Percentiles rank a stretch among this genome's conserved stretches.
Conservation (phyloP, 2,888 invertebrate genomes). For the Argynnis bischoffii region DNA sequence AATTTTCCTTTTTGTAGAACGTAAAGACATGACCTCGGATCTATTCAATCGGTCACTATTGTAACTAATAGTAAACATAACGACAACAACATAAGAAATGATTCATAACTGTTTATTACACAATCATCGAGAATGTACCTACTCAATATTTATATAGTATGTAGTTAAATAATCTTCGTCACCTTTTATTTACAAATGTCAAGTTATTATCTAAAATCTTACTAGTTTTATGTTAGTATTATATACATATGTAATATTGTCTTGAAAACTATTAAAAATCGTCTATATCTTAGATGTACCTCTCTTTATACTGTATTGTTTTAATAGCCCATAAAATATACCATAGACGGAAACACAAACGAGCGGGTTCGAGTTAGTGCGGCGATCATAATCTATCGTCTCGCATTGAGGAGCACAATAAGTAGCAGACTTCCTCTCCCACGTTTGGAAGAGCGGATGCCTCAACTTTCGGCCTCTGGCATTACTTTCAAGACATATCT, state of each 20-base stretch:
- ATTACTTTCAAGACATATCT: slow-evolving; percentile 43
- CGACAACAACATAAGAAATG: slow-evolving; percentile 21
- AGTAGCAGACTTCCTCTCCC: slow-evolving; percentile 78
- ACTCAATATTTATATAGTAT: slow-evolving; percentile 18
- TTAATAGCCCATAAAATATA: slow-evolving; percentile 40
- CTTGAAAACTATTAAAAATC: too few species aligned
- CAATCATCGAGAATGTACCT: slow-evolving; percentile 16
- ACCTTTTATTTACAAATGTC: neutral
- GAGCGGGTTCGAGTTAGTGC: slow-evolving; percentile 50
- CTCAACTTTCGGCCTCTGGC: slow-evolving; percentile 71
- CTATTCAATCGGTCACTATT: neutral
- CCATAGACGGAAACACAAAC: slow-evolving; percentile 47
- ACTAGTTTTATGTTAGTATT: too few species aligned
- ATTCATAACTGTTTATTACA: slow-evolving; percentile 21
- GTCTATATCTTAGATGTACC: slow-evolving; percentile 2
- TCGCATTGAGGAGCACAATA: slow-evolving; percentile 80
- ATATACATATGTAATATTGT: too few species aligned
- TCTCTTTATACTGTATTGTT: slow-evolving; percentile 25
- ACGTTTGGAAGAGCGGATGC: slow-evolving; percentile 76
- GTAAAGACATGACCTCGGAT: neutral
- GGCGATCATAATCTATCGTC: slow-evolving; percentile 65
- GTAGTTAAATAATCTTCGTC: slow-evolving; percentile 6
- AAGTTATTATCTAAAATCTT: too few species aligned
- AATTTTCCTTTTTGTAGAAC: too few species aligned
- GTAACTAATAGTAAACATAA: slow-evolving; percentile 20